phyloP scores from a whole-genome alignment of 2,113 vertebrate genomes.

The Micromys minutus region DNA sequence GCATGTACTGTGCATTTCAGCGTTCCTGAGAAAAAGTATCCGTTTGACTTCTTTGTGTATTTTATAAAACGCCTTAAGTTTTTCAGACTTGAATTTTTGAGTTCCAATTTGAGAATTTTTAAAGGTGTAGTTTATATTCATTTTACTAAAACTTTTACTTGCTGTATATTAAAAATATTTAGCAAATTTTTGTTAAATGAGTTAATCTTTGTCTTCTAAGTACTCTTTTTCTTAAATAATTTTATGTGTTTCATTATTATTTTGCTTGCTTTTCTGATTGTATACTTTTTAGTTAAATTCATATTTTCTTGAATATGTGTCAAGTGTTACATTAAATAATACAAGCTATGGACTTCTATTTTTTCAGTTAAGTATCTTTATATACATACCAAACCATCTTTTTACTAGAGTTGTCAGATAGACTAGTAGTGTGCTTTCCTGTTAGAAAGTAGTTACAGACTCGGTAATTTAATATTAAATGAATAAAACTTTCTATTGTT shows the following conservation, averaged over 20 bases:
- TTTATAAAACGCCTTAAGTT: constrained; percentile 48
- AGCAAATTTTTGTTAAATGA: constrained; percentile 40
- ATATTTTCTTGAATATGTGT: constrained; percentile 1
- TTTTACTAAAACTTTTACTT: constrained; percentile 39
- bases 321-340: constrained; percentile 45
- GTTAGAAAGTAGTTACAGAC: background rate
- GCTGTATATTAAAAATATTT: constrained; percentile 31
- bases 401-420: constrained; percentile 40
- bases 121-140: constrained; percentile 78
- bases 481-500: constrained; percentile 29
- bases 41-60: constrained; percentile 18
- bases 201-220: constrained; percentile 39
- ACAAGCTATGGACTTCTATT: background rate
- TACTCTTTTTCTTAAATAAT: constrained; percentile 35
- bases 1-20: constrained; percentile 28
- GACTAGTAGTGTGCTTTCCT: constrained; percentile 9
- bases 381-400: constrained; percentile 9
- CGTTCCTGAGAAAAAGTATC: constrained; percentile 24
- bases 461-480: constrained; percentile 62
- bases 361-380: constrained; percentile 59
- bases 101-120: constrained; percentile 65
- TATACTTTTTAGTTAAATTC: constrained; percentile 45
- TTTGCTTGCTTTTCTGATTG: constrained; percentile 46
- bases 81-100: constrained; percentile 49
- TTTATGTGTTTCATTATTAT: constrained; percentile 53